phyloP scores from a whole-genome alignment of 2,888 invertebrate species.

The Octodonta nipae region DNA sequence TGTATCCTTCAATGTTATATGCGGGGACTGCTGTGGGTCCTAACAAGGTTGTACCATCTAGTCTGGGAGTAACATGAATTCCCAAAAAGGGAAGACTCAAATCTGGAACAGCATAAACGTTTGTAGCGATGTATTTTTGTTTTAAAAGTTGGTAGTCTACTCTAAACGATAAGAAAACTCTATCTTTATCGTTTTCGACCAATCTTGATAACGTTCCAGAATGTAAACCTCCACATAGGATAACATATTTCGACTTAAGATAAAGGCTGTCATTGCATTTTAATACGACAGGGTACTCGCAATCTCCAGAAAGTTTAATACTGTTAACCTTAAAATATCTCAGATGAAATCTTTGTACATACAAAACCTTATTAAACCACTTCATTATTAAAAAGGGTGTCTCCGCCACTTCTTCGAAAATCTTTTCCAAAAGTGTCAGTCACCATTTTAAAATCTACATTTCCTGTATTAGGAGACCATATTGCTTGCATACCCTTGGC shows the following conservation, averaged over 20 bases:
- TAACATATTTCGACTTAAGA: constrained; percentile 54
- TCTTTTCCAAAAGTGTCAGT: constrained; percentile 66
- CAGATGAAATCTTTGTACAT: constrained; percentile 1
- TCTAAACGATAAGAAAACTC: constrained; percentile 79
- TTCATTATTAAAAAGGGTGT: constrained; percentile 56
- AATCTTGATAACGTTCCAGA: constrained; percentile 75
- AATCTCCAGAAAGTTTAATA: constrained; percentile 41
- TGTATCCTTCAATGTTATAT: constrained; percentile 83
- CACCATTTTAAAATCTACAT: constrained; percentile 77
- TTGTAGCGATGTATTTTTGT: constrained; percentile 66
- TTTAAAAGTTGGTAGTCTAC: constrained; percentile 81
- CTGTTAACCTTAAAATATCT: constrained; percentile 25
- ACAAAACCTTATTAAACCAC: constrained; percentile 34
- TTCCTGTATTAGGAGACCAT: constrained; percentile 68
- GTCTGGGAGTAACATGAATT: constrained; percentile 91
- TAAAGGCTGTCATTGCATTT: constrained; percentile 34
- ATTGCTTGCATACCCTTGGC: constrained; percentile 52
- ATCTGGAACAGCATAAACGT: constrained; percentile 96
- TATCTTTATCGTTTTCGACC: constrained; percentile 49
- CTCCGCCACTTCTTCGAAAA: constrained; percentile 61
- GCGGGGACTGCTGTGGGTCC: constrained; percentile 93
- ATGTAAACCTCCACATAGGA: constrained; percentile 85
- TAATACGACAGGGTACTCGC: constrained; percentile 38
- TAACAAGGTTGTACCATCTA: constrained; percentile 65
- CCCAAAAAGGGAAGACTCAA: constrained; percentile 91